Conservation (phyloP, 2,888 invertebrate species). For the Doris montereyensis region DNA sequence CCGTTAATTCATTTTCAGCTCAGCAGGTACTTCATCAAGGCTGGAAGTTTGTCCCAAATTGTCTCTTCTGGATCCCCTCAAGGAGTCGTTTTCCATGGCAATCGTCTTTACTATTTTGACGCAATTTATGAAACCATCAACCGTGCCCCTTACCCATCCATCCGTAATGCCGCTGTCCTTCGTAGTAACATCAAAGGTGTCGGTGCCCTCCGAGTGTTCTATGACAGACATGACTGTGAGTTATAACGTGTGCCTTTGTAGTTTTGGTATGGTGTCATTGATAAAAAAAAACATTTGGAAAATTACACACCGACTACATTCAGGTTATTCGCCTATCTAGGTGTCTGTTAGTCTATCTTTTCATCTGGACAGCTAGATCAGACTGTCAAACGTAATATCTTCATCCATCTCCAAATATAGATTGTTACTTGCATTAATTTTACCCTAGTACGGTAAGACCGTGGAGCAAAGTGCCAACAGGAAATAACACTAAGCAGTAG, state of each 20-base stretch:
- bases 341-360: too few species aligned
- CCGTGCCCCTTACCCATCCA: constrained; percentile 82
- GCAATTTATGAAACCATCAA: constrained; percentile 91
- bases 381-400: too few species aligned
- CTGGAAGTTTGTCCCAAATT: constrained; percentile 41
- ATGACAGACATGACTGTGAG: constrained; percentile 70
- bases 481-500: too few species aligned
- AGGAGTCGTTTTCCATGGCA: constrained; percentile 79
- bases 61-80: constrained; percentile 48
- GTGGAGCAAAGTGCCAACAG: too few species aligned
- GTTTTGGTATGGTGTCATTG: not conserved
- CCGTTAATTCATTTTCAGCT: constrained; percentile 22
- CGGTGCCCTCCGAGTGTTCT: constrained; percentile 53
- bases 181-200: constrained; percentile 53
- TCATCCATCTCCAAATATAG: too few species aligned
- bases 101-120: constrained; percentile 88
- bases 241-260: not conserved
- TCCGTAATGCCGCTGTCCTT: constrained; percentile 43
- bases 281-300: too few species aligned
- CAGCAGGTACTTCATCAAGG: constrained; percentile 31
- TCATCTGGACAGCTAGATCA: too few species aligned
- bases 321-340: not conserved
- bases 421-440: too few species aligned
- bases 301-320: too few species aligned
- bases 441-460: too few species aligned